Percentiles rank a stretch among this genome's conserved stretches.
phyloP scores from a whole-genome alignment of 2,888 invertebrate genomes.

The Stictocephala bisonia region DNA sequence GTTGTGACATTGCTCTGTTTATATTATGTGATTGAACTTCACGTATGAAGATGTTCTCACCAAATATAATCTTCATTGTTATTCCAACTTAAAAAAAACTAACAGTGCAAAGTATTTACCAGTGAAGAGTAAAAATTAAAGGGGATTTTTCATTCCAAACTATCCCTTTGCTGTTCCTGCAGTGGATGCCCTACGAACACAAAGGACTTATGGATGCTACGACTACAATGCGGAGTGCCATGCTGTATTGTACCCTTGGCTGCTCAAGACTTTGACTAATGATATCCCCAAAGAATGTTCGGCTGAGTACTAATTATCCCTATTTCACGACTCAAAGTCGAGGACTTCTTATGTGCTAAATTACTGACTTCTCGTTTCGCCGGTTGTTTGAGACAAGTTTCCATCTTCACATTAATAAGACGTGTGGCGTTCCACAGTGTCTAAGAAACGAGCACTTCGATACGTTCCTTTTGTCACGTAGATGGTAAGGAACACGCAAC shows the following conservation, averaged over 20 bases:
- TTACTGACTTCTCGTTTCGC: not conserved
- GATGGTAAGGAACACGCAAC: no score
- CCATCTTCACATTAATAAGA: slow-evolving; percentile 11
- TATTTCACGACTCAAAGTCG: slow-evolving; percentile 17
- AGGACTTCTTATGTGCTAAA: slow-evolving; percentile 3
- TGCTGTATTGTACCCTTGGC: not conserved
- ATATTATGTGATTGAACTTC: no score
- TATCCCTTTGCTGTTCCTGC: no score
- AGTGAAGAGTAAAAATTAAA: no score
- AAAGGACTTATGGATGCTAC: no score
- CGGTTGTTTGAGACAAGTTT: slow-evolving; percentile 26
- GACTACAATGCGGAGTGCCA: not conserved
- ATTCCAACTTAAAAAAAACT: no score
- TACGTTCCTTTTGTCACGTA: not conserved
- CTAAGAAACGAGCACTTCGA: not conserved
- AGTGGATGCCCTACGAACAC: no score
- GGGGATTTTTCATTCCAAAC: no score
- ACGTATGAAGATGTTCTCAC: no score
- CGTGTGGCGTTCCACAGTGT: slow-evolving; percentile 1
- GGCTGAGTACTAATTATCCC: slow-evolving; percentile 10
- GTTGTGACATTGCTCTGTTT: no score
- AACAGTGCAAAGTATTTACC: no score
- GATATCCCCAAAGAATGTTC: slow-evolving; percentile 8
- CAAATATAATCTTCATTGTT: no score
- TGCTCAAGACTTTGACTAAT: slow-evolving; percentile 34